These are phyloP conservation scores for Dromas ardeola DNA, from an alignment of 2,113 vertebrate species.

Conservation along the genomic window DNA sequence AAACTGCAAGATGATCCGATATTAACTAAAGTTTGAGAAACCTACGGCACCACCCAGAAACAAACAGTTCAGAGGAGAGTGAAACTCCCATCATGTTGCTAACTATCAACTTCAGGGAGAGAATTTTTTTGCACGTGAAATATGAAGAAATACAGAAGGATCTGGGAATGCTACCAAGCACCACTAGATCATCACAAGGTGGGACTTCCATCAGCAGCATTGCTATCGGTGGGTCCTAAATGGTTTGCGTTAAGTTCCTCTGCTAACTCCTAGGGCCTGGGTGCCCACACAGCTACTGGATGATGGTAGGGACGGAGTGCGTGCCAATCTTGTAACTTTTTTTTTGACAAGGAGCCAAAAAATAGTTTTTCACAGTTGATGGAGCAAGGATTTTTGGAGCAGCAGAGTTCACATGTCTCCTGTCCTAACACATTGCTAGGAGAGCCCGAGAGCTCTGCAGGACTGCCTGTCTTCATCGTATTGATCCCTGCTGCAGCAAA, in stretches of 20 bases:
- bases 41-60: neutral
- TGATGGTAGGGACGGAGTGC: neutral
- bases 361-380: neutral
- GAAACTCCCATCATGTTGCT: neutral
- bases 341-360: neutral
- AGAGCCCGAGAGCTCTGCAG: neutral
- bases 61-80: neutral
- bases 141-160: neutral
- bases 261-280: neutral
- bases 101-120: neutral
- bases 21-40: neutral
- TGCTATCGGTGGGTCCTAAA: neutral
- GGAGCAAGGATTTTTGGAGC: neutral
- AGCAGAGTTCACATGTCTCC: neutral
- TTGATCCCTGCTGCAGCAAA: neutral
- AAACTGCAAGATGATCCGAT: neutral
- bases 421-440: neutral
- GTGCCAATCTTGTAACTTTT: neutral
- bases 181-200: neutral
- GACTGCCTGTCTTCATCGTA: neutral
- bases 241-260: neutral
- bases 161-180: neutral
- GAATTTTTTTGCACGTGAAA: neutral
- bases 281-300: neutral
- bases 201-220: neutral